Percentiles rank a stretch among this genome's conserved stretches.
These are phyloP conservation scores for Notothenia rossii DNA, from an alignment of 2,113 vertebrate species.

Conservation along the genomic window DNA sequence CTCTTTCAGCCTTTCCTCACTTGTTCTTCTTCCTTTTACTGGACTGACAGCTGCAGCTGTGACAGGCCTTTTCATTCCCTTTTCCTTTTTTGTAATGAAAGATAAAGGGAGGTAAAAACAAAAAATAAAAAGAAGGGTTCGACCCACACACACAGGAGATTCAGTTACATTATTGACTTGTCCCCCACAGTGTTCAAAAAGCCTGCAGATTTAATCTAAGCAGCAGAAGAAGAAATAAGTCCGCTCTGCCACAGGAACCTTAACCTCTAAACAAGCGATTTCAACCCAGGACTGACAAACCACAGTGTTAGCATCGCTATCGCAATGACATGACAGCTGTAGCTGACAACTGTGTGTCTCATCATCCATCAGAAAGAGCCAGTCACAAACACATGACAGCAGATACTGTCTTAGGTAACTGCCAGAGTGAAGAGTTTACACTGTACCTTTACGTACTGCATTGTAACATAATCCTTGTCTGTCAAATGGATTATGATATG, in stretches of 20 bases:
- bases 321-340: conserved; percentile 8
- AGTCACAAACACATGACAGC: conserved; percentile 1
- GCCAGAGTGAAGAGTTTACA: background rate
- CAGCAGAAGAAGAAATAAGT: background rate
- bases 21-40: background rate
- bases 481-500: conserved; percentile 2
- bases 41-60: conserved; percentile 26
- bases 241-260: background rate
- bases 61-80: conserved; percentile 10
- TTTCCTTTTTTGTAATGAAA: background rate
- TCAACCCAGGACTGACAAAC: conserved; percentile 7
- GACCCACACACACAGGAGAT: conserved; percentile 17
- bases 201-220: conserved; percentile 20
- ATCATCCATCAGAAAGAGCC: conserved; percentile 5
- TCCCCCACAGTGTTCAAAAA: background rate
- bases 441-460: background rate
- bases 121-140: conserved; percentile 7
- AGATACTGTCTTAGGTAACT: background rate
- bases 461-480: conserved; percentile 9
- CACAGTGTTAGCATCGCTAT: no score
- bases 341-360: conserved; percentile 3
- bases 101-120: conserved; percentile 9
- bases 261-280: background rate
- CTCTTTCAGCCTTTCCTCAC: background rate
- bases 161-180: conserved; percentile 19